Evolutionary conservation across 2,888 invertebrate genomes (phyloP), one percentile per base, ranked within the genome.

Genomic region (Odontocerum albicorne): DNA sequence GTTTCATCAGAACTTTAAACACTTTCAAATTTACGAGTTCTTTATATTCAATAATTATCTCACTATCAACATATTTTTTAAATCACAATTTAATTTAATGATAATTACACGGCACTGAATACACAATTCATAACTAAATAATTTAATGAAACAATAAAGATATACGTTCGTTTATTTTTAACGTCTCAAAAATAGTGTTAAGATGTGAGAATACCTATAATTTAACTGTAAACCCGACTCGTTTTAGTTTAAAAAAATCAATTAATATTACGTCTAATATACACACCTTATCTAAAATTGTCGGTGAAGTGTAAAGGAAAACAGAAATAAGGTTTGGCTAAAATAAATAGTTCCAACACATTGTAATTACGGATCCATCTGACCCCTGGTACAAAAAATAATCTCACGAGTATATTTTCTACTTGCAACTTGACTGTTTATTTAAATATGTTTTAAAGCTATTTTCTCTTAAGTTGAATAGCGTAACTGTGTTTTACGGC

Each of bases 341-440:
- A 50, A 56, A 56, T 51, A 51, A 56, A 52, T 47, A 56, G 51
- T 56, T 42, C 15, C 42, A 21, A 43, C 27, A 35, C 56, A 17
- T 22, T 50, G 47, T 56, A 52, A 56, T 56, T 56, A 52, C 42
- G 15, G 40, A 47, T 31, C 32, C 21, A 15, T 16, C 33, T 43
- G 43, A 55, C 49, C 43, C 35, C 20, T 17, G 15, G 13, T 10
- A 35, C 20, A 54, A 47, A 42, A 15, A 49, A 49, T 20, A 42
- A 42, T n/a, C n/a, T n/a, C n/a, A n/a, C n/a, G n/a, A n/a, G n/a
- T n/a, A n/a, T n/a, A n/a, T n/a, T n/a, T n/a, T n/a, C n/a, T n/a
- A n/a, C n/a, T n/a, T n/a, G n/a, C n/a, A n/a, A n/a, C n/a, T n/a
- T n/a, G n/a, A n/a, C n/a, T n/a, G n/a, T n/a, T n/a, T n/a, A n/a